phyloP scores from a whole-genome alignment of 2,113 vertebrate genomes.

The Pseudorectes ferrugineus region DNA sequence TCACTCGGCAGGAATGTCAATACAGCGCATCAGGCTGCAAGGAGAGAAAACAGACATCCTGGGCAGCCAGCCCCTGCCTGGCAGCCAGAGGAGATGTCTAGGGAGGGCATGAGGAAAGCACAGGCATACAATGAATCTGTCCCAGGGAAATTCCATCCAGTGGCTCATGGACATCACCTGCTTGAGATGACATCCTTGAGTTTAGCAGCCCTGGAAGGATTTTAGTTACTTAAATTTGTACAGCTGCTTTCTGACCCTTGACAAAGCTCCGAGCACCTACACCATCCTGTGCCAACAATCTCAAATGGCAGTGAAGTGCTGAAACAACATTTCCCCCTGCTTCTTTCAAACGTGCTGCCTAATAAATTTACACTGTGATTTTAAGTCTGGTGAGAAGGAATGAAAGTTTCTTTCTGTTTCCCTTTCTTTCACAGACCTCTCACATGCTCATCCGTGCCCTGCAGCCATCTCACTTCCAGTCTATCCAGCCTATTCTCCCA shows the following conservation, averaged over 20 bases:
- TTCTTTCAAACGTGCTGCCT: background rate
- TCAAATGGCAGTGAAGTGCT: background rate
- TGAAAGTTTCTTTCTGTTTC: background rate
- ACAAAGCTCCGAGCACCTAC: background rate
- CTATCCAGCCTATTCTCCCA: background rate
- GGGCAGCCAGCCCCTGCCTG: background rate
- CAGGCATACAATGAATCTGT: too few relatives aligned
- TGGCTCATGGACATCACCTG: background rate
- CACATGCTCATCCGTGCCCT: rapidly evolving
- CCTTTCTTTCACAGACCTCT: background rate
- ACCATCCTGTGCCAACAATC: background rate
- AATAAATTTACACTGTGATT: background rate
- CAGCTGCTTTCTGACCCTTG: background rate
- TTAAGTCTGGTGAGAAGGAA: background rate
- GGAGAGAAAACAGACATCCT: background rate
- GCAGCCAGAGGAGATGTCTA: background rate
- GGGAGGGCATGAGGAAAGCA: background rate
- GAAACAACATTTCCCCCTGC: background rate
- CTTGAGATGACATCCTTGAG: background rate
- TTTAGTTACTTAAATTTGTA: background rate
- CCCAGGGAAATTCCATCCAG: background rate
- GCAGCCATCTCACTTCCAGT: background rate
- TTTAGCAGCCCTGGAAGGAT: background rate
- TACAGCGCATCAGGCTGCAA: background rate
- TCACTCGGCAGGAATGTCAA: background rate